These are phyloP conservation scores for Drosophila mimica DNA, from an alignment of 2,888 invertebrate species.

Conservation along the genomic window DNA sequence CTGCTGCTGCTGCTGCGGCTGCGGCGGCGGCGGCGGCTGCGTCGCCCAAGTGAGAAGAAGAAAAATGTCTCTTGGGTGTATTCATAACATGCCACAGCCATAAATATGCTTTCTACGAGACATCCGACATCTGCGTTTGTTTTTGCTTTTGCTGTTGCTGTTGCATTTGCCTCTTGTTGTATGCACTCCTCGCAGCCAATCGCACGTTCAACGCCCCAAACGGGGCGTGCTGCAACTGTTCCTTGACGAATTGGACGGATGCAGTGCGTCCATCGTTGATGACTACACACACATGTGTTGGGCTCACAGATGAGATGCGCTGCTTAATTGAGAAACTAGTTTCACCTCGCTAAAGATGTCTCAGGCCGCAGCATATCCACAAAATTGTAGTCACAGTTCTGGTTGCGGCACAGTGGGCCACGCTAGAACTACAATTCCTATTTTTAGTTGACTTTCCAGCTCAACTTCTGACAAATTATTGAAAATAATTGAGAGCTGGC, in stretches of 20 bases:
- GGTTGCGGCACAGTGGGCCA: conserved; percentile 35
- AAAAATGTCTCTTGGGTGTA: conserved; percentile 80
- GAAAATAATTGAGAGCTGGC: neutral
- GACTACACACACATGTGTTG: conserved; percentile 26
- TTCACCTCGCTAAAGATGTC: conserved; percentile 54
- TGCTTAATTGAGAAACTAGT: conserved; percentile 79
- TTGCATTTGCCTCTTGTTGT: conserved; percentile 16
- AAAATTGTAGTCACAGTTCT: conserved; percentile 13
- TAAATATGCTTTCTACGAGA: conserved; percentile 77
- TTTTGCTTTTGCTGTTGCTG: conserved; percentile 14
- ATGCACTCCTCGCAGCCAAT: conserved; percentile 56
- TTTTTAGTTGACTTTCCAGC: neutral
- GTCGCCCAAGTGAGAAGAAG: conserved; percentile 73
- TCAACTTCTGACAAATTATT: neutral
- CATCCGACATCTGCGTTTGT: conserved; percentile 61
- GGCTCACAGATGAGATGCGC: conserved; percentile 32
- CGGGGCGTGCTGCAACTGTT: conserved; percentile 73
- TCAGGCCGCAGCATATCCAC: conserved; percentile 28
- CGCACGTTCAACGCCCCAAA: conserved; percentile 58
- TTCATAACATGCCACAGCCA: conserved; percentile 79
- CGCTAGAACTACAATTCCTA: neutral
- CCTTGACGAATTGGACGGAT: conserved; percentile 81
- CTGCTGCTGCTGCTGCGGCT: conserved; percentile 5
- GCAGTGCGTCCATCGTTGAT: conserved; percentile 64
- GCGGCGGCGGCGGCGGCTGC: conserved; percentile 1